These are phyloP conservation scores for Vulpes vulpes DNA, from an alignment of 2,113 vertebrate genomes.

Conservation along the genomic window DNA sequence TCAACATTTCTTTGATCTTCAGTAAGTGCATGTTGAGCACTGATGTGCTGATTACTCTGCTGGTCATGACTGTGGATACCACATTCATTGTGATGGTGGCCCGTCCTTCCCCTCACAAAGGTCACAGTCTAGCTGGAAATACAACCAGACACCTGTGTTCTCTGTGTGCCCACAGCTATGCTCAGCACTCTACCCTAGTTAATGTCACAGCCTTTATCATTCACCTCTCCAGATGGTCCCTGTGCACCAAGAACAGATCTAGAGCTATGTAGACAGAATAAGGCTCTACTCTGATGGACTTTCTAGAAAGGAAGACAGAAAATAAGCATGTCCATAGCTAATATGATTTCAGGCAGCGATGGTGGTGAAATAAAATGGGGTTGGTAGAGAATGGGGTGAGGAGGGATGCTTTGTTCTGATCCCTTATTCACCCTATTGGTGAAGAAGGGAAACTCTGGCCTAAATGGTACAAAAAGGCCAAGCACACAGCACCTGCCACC, in stretches of 20 bases:
- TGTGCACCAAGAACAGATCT: too few species aligned
- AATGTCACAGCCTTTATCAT: rapidly evolving
- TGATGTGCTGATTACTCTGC: too few species aligned
- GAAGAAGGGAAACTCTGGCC: not conserved
- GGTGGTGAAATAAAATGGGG: not conserved
- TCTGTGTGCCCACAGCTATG: rapidly evolving
- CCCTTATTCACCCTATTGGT: not conserved
- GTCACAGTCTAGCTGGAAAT: not conserved
- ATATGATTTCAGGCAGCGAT: not conserved
- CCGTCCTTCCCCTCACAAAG: not conserved
- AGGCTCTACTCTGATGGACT: not conserved
- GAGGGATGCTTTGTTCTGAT: not conserved
- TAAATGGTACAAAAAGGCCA: not conserved
- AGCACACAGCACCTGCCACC: rapidly evolving
- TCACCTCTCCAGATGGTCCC: not conserved
- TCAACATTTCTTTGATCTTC: not conserved
- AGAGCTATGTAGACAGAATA: not conserved
- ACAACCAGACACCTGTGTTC: not conserved
- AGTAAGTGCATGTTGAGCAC: not conserved
- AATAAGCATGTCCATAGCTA: not conserved
- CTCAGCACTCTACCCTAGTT: rapidly evolving
- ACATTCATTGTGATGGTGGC: not conserved
- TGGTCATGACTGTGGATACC: not conserved
- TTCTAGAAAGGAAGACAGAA: not conserved
- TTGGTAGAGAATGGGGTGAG: not conserved